These are phyloP conservation scores for Erannis defoliaria DNA, from an alignment of 2,888 invertebrate genomes.

Conservation along the genomic window DNA sequence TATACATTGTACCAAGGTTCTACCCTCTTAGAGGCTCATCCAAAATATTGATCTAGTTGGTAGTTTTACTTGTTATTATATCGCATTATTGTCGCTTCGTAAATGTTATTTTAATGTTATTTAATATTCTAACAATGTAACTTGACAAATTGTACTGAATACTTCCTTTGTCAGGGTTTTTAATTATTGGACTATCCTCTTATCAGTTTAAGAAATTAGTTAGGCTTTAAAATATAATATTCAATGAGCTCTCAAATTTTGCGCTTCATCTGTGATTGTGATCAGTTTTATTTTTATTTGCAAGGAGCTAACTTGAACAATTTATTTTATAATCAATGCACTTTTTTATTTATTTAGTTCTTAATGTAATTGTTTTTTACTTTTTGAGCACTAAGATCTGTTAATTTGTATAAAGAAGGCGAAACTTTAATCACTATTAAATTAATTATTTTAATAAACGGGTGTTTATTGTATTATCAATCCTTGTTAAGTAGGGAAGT, in stretches of 20 bases:
- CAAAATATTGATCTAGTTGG: conserved; percentile 33
- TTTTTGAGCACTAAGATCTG: conserved; percentile 85
- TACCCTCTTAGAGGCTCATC: conserved; percentile 39
- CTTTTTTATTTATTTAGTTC: conserved; percentile 82
- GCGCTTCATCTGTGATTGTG: conserved; percentile 82
- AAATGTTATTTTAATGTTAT: conserved; percentile 62
- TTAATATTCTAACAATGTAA: conserved; percentile 60
- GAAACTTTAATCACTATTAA: conserved; percentile 72
- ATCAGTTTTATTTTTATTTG: conserved; percentile 73
- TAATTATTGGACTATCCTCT: conserved; percentile 50
- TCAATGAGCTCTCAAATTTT: conserved; percentile 75
- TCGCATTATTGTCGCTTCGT: conserved; percentile 53
- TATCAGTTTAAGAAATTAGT: conserved; percentile 35
- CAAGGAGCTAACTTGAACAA: conserved; percentile 78
- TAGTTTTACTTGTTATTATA: conserved; percentile 50
- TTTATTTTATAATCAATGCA: conserved; percentile 76
- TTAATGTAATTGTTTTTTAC: conserved; percentile 78
- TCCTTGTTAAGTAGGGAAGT: background rate
- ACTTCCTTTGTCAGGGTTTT: conserved; percentile 59
- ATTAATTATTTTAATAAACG: conserved; percentile 66
- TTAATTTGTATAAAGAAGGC: conserved; percentile 81
- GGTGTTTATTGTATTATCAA: conserved; percentile 18
- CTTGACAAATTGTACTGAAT: conserved; percentile 63
- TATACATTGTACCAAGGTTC: conserved; percentile 20
- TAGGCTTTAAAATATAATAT: conserved; percentile 48